phyloP scores from a whole-genome alignment of 1,140 invertebrate genomes.

The Eueides isabella region DNA sequence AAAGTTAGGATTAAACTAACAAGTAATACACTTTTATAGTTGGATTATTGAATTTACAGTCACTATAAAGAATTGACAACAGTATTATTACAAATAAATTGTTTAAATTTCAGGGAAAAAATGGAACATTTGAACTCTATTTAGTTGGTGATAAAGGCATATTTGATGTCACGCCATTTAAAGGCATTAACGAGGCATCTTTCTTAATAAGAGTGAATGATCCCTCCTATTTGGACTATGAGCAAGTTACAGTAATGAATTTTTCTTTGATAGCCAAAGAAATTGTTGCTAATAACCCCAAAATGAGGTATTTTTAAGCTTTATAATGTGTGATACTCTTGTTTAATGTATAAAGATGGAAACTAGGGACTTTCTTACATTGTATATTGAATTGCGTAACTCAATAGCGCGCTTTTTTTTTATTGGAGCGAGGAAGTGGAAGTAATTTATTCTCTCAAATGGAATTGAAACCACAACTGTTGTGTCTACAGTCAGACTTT shows the following conservation, averaged over 20 bases:
- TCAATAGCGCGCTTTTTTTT: too few species aligned
- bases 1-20: too few species aligned
- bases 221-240: slow-evolving; percentile 92
- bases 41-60: too few species aligned
- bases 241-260: slow-evolving; percentile 90
- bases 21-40: too few species aligned
- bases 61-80: neutral
- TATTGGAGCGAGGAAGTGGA: too few species aligned
- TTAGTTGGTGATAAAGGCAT: slow-evolving; percentile 91
- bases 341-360: too few species aligned
- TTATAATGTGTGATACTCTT: neutral
- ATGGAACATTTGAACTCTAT: slow-evolving; percentile 94
- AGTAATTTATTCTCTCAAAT: too few species aligned
- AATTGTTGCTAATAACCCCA: slow-evolving; percentile 87
- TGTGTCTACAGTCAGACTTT: too few species aligned
- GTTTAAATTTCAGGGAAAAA: slow-evolving; percentile 87
- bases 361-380: too few species aligned
- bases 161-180: slow-evolving; percentile 94
- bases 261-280: slow-evolving; percentile 94
- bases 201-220: slow-evolving; percentile 95
- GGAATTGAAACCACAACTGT: too few species aligned
- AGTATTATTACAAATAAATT: neutral
- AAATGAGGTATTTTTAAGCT: slow-evolving; percentile 81
- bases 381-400: too few species aligned
- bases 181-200: slow-evolving; percentile 95